Evolutionary conservation across 2,113 vertebrate species (phyloP), one percentile per base, ranked within the genome.

Genomic region (Ariopsis seemanni): DNA sequence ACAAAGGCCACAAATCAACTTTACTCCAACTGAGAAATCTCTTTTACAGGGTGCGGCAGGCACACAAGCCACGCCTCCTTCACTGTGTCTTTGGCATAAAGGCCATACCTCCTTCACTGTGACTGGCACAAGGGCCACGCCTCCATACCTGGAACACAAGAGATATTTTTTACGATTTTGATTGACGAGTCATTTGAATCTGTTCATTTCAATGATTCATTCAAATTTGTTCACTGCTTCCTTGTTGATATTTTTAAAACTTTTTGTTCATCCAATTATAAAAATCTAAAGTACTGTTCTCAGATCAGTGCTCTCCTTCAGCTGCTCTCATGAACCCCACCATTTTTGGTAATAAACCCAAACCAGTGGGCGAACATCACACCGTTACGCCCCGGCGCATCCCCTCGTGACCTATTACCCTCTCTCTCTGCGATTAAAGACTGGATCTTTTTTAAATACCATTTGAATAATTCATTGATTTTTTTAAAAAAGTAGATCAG

Each of bases 391-490:
- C 77, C 85, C 78, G 69, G 52, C 82, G 48, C 53, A 9, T 58
- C 88, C 84, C 88, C 84, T 87, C 17, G 86, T 82, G 88, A 87
- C 82, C 85, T 83, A 85, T 89, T 87, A 89, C 79, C 57, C 48
- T 65, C 60, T 48, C 82, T 30, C 74, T 17, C 48, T 80, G 65
- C 82, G 82, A 91, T 86, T 89, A 91, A 90, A 62, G 85, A 67
- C 48, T 78, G 82, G n/a, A 91, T 91, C 85, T 84, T 89, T 90
- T 92, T 79, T 77, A 89, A 91, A 92, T 86, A 84, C 89, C 78
- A 25, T 89, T 75, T 93, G 90, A 92, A 92, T 92, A 85, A 92
- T 92, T 92, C 90, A 92, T 75, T 60, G 57, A 48, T 15, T 62
- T 65, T 63, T 57, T 79, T 50, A 25, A 34, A 75, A 30, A 75